Percentiles rank a stretch among this genome's conserved stretches.
Evolutionary conservation across 2,113 vertebrate species (phyloP).

Genomic region (Lipotes vexillifer): DNA sequence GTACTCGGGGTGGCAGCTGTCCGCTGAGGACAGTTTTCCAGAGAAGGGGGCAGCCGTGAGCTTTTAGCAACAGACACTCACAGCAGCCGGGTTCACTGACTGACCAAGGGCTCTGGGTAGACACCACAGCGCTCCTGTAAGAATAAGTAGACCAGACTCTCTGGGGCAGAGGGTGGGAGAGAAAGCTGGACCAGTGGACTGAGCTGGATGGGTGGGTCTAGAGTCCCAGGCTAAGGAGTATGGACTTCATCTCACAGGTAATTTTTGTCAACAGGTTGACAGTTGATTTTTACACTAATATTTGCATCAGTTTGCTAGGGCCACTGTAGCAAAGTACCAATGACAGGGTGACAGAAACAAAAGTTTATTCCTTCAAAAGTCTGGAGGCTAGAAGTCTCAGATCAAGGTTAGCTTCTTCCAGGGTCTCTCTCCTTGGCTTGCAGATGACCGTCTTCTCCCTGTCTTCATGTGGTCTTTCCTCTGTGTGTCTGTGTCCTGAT

Average conservation of each 20-base stretch:
- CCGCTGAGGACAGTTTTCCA: accelerated
- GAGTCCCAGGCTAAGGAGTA: not conserved
- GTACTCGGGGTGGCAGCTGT: not conserved
- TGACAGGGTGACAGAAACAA: not conserved
- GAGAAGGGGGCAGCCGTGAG: not conserved
- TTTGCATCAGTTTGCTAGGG: not conserved
- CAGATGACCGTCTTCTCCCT: not conserved
- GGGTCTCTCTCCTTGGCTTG: not conserved
- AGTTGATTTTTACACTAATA: not conserved
- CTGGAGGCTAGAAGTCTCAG: not conserved
- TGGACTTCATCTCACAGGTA: not conserved
- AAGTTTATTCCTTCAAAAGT: not conserved
- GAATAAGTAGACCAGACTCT: not conserved
- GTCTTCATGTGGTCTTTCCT: not conserved
- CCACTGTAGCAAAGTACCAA: not conserved
- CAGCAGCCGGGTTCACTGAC: not conserved
- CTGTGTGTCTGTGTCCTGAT: not conserved
- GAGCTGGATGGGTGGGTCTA: not conserved
- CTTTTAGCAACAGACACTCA: not conserved
- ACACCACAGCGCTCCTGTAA: not conserved
- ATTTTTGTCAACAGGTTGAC: not conserved
- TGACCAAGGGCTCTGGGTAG: not conserved
- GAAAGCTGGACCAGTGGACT: too few species aligned
- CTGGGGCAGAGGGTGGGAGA: not conserved
- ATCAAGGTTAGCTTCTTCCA: not conserved